Percentiles rank a stretch among this genome's conserved stretches.
phyloP scores from a whole-genome alignment of 2,888 invertebrate species.

The Trisateles emortualis region DNA sequence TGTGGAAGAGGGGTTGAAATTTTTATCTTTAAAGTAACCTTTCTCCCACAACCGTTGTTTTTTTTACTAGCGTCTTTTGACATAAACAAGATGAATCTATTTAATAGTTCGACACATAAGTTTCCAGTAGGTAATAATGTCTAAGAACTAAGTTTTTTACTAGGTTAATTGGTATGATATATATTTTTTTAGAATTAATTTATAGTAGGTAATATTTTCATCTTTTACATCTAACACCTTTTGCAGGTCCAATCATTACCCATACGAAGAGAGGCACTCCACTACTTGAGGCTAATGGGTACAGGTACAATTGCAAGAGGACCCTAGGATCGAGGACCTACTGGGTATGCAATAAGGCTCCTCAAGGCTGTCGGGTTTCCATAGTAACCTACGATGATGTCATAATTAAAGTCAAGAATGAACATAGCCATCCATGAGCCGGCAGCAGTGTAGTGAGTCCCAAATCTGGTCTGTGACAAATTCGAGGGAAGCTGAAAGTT shows the following conservation, averaged over 20 bases:
- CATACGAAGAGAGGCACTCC: constrained; percentile 40
- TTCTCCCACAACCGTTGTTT: too few species aligned
- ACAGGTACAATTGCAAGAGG: constrained; percentile 39
- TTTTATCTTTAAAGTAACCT: too few species aligned
- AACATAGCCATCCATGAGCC: constrained; percentile 45
- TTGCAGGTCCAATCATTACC: constrained; percentile 31
- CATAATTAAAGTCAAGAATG: constrained; percentile 43
- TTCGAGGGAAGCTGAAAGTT: not conserved
- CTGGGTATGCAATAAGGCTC: constrained; percentile 46
- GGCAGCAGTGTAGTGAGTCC: not conserved
- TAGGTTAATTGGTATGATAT: too few species aligned
- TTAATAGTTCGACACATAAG: too few species aligned
- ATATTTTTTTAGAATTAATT: too few species aligned
- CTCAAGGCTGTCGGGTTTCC: constrained; percentile 53
- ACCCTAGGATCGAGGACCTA: constrained; percentile 30
- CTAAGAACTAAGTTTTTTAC: too few species aligned
- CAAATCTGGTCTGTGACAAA: not conserved
- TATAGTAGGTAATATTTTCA: too few species aligned
- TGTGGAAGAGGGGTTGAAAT: too few species aligned
- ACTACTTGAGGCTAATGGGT: constrained; percentile 32
- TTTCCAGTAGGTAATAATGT: too few species aligned
- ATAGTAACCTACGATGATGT: constrained; percentile 52
- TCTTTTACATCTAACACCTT: constrained; percentile 10
- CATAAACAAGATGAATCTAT: too few species aligned
- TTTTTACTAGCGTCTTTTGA: too few species aligned